phyloP scores from a whole-genome alignment of 2,888 invertebrate genomes.

The Dichetophora obliterata region DNA sequence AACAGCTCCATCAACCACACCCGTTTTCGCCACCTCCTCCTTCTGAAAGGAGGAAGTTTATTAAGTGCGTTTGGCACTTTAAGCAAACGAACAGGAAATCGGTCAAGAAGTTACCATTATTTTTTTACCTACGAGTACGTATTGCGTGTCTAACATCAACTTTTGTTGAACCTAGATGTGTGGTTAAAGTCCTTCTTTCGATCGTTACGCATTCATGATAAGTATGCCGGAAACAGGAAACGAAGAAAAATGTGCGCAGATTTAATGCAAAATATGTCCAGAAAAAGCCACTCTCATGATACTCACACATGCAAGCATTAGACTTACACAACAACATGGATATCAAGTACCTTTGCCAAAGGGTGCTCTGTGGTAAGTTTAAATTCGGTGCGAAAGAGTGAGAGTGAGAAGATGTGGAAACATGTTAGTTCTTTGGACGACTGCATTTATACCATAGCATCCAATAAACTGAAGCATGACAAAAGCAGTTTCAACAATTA shows the following conservation, averaged over 20 bases:
- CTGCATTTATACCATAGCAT: not conserved
- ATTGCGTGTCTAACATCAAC: not conserved
- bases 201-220: not conserved
- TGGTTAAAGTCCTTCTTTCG: not conserved
- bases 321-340: not conserved
- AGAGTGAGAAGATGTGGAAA: too few species aligned
- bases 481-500: constrained; percentile 14
- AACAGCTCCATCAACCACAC: not conserved
- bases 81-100: not conserved
- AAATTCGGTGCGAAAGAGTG: not conserved
- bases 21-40: not conserved
- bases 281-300: too few species aligned
- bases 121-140: not conserved
- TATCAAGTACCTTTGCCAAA: not conserved
- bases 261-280: not conserved
- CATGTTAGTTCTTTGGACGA: not conserved
- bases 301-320: not conserved
- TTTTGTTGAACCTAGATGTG: not conserved
- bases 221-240: constrained; percentile 22
- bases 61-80: constrained; percentile 21
- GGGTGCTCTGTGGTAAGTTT: not conserved
- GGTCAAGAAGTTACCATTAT: not conserved
- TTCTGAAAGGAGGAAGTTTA: not conserved
- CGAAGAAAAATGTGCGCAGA: constrained; percentile 31
- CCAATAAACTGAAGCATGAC: constrained; percentile 14